Evolutionary conservation across 2,888 invertebrate genomes (phyloP).

Genomic region (Hydropsyche betteni): DNA sequence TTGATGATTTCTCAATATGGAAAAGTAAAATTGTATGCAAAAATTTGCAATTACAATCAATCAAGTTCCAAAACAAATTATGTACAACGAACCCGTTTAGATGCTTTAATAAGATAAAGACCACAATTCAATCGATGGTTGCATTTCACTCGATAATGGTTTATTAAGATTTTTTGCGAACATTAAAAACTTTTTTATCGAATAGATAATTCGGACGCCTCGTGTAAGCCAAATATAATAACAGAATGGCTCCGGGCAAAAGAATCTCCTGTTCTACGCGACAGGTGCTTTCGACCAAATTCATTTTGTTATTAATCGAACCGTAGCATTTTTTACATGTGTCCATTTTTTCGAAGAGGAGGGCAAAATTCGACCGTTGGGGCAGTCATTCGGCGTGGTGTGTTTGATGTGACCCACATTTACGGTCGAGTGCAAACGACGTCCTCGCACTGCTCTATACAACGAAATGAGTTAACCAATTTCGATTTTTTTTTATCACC

Average conservation of each 20-base stretch:
- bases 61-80: too few species aligned
- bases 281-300: background rate
- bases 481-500: background rate
- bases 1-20: too few species aligned
- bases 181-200: too few species aligned
- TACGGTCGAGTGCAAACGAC: slow-evolving; percentile 35
- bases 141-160: background rate
- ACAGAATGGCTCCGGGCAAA: too few species aligned
- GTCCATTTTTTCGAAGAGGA: background rate
- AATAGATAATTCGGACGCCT: too few species aligned
- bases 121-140: background rate
- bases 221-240: too few species aligned
- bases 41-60: too few species aligned
- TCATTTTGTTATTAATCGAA: background rate
- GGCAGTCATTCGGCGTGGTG: background rate
- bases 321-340: background rate
- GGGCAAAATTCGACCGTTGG: slow-evolving; percentile 5
- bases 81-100: too few species aligned
- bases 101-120: too few species aligned
- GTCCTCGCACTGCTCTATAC: slow-evolving; percentile 25
- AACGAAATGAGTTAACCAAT: background rate
- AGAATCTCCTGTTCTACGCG: background rate
- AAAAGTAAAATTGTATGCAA: too few species aligned
- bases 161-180: too few species aligned
- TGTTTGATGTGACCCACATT: slow-evolving; percentile 42